These are phyloP conservation scores for Syrrhaptes paradoxus DNA, from an alignment of 2,113 vertebrate species.

Conservation along the genomic window DNA sequence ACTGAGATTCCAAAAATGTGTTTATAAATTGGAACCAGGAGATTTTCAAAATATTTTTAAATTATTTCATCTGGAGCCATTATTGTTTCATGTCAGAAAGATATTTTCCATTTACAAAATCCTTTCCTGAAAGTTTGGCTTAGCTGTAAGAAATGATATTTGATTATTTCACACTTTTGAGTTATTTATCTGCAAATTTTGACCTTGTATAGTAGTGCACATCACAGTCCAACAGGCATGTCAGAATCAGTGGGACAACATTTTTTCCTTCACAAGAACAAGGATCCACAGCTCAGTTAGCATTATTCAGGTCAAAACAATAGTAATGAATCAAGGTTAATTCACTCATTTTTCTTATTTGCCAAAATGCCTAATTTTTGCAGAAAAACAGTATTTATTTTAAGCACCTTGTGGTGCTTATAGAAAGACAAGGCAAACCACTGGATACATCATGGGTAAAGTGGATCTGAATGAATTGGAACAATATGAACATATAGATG, in stretches of 20 bases:
- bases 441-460: neutral
- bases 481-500: fast-evolving
- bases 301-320: neutral
- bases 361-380: neutral
- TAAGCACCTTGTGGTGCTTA: neutral
- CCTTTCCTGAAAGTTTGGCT: neutral
- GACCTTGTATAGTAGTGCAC: fast-evolving
- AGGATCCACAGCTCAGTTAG: neutral
- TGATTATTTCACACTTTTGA: neutral
- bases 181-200: neutral
- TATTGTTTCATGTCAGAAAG: neutral
- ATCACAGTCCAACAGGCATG: neutral
- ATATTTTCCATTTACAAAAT: neutral
- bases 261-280: neutral
- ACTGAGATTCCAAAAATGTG: neutral
- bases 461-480: neutral
- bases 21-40: neutral
- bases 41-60: neutral
- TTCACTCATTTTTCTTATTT: neutral
- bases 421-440: neutral
- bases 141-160: neutral
- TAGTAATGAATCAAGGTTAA: neutral
- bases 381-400: neutral
- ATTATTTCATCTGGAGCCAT: neutral
- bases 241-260: neutral